Base-by-base conservation (phyloP, 2,113 vertebrate species). In the Nesogale talazaci region DNA sequence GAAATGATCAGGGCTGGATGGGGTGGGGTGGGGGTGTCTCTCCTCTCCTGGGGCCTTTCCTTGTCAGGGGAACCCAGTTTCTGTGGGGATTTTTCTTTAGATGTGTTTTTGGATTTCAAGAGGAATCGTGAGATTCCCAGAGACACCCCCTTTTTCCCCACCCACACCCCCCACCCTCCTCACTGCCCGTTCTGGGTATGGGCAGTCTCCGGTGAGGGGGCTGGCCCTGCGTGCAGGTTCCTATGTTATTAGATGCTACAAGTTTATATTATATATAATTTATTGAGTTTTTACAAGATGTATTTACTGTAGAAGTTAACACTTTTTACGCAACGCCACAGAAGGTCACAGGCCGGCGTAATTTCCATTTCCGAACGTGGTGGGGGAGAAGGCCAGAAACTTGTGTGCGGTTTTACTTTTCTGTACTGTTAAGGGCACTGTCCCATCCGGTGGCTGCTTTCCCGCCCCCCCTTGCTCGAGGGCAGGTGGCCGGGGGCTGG, bases 281-380 rank as follows among this genome's bases (percentile, higher is more conserved):
- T 98, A 98, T 98, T 98, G 98, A 98, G 98, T 98, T 98, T 98
- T 98, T 97, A 98, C 96, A 97, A 98, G 98, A 95, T 96, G 97
- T 98, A 97, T 97, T 97, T 98, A 97, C 97, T 97, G 97, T 98
- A 98, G 98, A n/a, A 97, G 94, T 97, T 98, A 98, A 98, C 97
- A 98, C 98, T 98, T 98, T 97, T 98, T 97, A 97, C 97, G 95
- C 97, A 97, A 96, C 94, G 95, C 97, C 97, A 98, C 98, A 97
- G 98, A 97, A 97, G 98, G 97, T 97, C 97, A 97, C 96, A 97
- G 97, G 95, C 97, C 80, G 88, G 97, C 96, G 95, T 96, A 96
- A 97, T 98, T 52, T 96, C 98, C 97, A 98, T 12, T 97, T 97
- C 97, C 96, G 96, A 97, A 94, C 96, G 96, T 94, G n/a, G n/a